Conservation (phyloP, 2,888 invertebrate species). For the Lasiommata megera region DNA sequence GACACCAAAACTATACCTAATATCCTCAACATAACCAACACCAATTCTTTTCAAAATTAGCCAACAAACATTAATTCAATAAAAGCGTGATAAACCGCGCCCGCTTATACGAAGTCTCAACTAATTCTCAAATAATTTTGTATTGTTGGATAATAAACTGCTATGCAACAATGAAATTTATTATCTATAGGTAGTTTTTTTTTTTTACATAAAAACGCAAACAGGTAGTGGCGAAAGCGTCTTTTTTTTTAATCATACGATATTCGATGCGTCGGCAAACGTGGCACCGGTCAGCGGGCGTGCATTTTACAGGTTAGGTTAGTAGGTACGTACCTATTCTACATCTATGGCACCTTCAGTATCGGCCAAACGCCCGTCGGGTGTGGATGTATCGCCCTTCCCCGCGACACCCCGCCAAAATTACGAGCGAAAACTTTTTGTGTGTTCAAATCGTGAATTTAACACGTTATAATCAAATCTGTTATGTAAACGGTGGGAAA, state of each 20-base stretch:
- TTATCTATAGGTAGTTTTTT: too few relatives aligned
- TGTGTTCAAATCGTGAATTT: neutral
- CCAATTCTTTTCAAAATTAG: too few relatives aligned
- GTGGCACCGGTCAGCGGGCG: conserved; percentile 24
- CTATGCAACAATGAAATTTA: too few relatives aligned
- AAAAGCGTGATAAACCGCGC: too few relatives aligned
- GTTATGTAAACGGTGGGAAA: neutral
- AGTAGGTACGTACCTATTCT: neutral
- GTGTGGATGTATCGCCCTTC: conserved; percentile 22
- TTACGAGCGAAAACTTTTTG: conserved; percentile 27
- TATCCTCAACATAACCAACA: too few relatives aligned
- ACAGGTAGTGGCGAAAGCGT: conserved; percentile 30
- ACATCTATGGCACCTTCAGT: conserved; percentile 27
- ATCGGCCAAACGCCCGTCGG: conserved; percentile 29
- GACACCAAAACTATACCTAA: too few relatives aligned
- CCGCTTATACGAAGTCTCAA: too few relatives aligned
- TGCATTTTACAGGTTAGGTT: conserved; percentile 15
- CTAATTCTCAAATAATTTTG: too few relatives aligned
- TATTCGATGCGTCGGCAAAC: conserved; percentile 12
- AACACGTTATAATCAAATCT: neutral
- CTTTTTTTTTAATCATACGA: conserved; percentile 29
- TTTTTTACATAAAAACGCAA: neutral
- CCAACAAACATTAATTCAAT: too few relatives aligned
- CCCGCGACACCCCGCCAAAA: conserved; percentile 31
- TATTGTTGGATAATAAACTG: too few relatives aligned